phyloP scores from a whole-genome alignment of 2,113 vertebrate genomes.

The Pseudorhombus dupliciocellatus region DNA sequence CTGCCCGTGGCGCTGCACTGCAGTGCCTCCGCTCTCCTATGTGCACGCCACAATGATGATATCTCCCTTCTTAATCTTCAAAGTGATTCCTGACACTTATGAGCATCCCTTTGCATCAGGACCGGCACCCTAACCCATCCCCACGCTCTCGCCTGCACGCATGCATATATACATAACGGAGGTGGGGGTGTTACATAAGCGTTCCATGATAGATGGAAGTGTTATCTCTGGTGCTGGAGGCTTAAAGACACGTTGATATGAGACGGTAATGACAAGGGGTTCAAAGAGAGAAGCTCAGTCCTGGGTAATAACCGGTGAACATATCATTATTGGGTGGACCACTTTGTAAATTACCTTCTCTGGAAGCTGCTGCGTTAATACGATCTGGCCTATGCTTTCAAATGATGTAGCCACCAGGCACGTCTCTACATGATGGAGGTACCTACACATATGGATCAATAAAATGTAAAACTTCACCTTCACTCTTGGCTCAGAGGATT shows the following conservation, averaged over 20 bases:
- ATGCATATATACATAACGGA: slow-evolving; percentile 24
- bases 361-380: not conserved
- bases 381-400: not conserved
- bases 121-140: too few species aligned
- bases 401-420: slow-evolving; percentile 11
- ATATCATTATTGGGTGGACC: slow-evolving; percentile 48
- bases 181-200: slow-evolving; percentile 50
- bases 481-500: too few species aligned
- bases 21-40: slow-evolving; percentile 26
- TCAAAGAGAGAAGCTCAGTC: slow-evolving; percentile 44
- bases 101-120: slow-evolving; percentile 43
- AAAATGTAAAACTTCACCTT: not conserved
- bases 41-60: slow-evolving; percentile 32
- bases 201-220: slow-evolving; percentile 36
- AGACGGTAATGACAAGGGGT: slow-evolving; percentile 56
- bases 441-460: not conserved
- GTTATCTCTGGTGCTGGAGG: slow-evolving; percentile 41
- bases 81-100: slow-evolving; percentile 65
- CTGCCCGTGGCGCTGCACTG: slow-evolving; percentile 25
- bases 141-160: slow-evolving; percentile 7
- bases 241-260: slow-evolving; percentile 40
- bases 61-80: slow-evolving; percentile 72
- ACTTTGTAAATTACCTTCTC: slow-evolving; percentile 48
- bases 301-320: slow-evolving; percentile 41
- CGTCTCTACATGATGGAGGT: not conserved